Base-by-base conservation (phyloP, 2,888 invertebrate species). In the Drosophila aldrichi region DNA sequence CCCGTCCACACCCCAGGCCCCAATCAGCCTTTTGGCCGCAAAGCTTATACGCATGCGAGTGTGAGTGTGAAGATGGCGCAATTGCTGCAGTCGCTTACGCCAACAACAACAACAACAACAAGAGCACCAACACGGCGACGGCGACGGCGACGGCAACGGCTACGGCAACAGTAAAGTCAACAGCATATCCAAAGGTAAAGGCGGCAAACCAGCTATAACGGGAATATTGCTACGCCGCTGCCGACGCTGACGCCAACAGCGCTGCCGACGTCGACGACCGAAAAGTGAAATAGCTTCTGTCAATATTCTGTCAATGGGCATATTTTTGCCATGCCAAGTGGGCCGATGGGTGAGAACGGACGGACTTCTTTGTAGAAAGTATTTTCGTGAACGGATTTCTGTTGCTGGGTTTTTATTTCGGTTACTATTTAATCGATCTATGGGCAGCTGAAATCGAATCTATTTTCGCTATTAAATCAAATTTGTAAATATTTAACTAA, bases 261-360 rank as follows among this genome's bases (percentile, higher is more conserved):
- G 36, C 14, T 2, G 14, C 20, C 43, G 46, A 60, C 56, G 59
- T 40, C 25, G 69, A 63, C 74, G 84, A 76, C 84, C 71, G 68
- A 85, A 85, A 84, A 79, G 87, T 88, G 79, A 86, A 86, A 82
- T 81, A 88, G 88, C 90, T 91, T 89, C 91, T 90, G 89, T 90
- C 91, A 90, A 90, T 91, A 90, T 90, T 91, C 90, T 91, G 91
- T 91, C 91, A 91, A 91, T 91, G 85, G 79, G 82, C 79, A 70
- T 75, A 82, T 82, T 68, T 88, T 75, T 81, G 62, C 79, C 61
- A 69, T 72, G 62, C 70, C 70, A 72, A 75, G 64, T 76, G 57
- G 74, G 70, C 46, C 46, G 61, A 56, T 49, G 61, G 63, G 60
- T 49, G 43, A n/a, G 64, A 49, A 58, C 51, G 36, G 54, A 22